A percentile compares a stretch with the other conserved stretches of the same genome.
phyloP scores from a whole-genome alignment of 2,797 vertebrate genomes.

The Rhinoraja longicauda region DNA sequence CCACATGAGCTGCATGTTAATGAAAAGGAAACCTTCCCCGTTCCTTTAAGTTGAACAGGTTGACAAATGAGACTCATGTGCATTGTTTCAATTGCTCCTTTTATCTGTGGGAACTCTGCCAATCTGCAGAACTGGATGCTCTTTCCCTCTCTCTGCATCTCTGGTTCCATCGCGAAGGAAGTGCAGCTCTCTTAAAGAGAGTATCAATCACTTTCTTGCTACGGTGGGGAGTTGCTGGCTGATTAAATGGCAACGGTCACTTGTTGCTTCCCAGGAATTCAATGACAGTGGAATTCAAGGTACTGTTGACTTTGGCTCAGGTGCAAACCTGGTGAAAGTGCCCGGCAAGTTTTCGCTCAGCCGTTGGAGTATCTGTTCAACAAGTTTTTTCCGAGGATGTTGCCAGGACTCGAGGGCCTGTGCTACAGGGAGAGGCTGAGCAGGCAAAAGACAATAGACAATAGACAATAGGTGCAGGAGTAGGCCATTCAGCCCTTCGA shows the following conservation, averaged over 20 bases:
- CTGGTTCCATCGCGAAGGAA: neutral
- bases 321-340: neutral
- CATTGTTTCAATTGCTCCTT: neutral
- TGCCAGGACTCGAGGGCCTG: too few relatives aligned
- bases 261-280: neutral
- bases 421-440: too few relatives aligned
- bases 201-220: neutral
- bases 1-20: neutral
- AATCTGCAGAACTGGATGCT: neutral
- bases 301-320: neutral
- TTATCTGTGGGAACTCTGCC: neutral
- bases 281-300: neutral
- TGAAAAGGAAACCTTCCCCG: neutral
- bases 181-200: neutral
- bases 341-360: neutral
- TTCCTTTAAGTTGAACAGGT: neutral
- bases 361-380: neutral
- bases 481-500: too few relatives aligned
- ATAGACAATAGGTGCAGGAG: too few relatives aligned
- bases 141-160: neutral
- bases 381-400: neutral
- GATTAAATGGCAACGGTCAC: neutral
- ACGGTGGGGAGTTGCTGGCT: neutral
- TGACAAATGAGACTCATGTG: neutral
- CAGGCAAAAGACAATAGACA: too few relatives aligned